These are phyloP conservation scores for Xestia ashworthii DNA, from an alignment of 2,888 invertebrate genomes.

Conservation along the genomic window DNA sequence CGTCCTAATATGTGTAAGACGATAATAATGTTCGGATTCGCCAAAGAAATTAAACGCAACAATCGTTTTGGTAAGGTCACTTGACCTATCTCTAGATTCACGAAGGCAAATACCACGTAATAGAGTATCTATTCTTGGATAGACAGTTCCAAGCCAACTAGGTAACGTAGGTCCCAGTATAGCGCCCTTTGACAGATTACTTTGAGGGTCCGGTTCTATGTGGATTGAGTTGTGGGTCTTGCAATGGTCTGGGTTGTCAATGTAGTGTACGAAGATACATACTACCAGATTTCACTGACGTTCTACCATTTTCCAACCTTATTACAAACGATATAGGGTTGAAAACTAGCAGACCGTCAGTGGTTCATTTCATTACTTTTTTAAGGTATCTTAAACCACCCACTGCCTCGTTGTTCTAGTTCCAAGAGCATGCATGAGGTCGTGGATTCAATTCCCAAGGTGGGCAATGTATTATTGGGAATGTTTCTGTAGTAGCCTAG, in stretches of 20 bases:
- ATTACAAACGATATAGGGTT: no score
- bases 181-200: constrained; percentile 23
- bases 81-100: neutral
- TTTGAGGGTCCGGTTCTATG: neutral
- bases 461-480: no score
- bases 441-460: neutral
- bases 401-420: neutral
- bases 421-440: neutral
- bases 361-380: neutral
- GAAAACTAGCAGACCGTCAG: no score
- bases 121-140: constrained; percentile 7
- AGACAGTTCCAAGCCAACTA: neutral
- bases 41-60: no score
- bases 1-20: no score
- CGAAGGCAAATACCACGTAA: neutral
- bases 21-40: no score
- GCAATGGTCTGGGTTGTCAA: no score
- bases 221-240: neutral
- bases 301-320: no score
- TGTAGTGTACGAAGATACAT: no score
- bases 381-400: neutral
- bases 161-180: neutral
- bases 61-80: no score
- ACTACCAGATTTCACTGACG: no score
- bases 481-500: no score